Evolutionary conservation across 1,140 invertebrate species (phyloP), one percentile per base, ranked within the genome.

Genomic region (Melipona quadrifasciata): DNA sequence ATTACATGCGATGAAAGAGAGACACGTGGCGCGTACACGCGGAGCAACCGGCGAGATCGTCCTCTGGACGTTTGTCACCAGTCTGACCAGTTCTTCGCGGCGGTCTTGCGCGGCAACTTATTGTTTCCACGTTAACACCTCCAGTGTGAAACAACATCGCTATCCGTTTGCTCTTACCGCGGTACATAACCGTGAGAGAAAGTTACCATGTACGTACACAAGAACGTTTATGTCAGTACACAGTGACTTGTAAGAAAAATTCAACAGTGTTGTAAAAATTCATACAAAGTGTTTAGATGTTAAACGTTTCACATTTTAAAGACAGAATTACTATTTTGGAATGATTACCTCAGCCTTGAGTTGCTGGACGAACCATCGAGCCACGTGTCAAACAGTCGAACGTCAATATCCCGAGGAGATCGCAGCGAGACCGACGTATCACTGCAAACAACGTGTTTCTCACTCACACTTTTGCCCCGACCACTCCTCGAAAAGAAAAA

Each of bases 11-110:
- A 81, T 47, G 64, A 17, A 34, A 61, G 58, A 39, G 51, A 27
- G 82, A 84, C 82, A 84, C 82, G 82, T 84, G 82, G 82, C 82
- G 55, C 75, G 71, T 64, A 51, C 55, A 72, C 72, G 72, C 47
- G 39, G 4, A 47, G 11, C 67, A 14, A 4, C 67, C 31, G 16
- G 39, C 39, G 39, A 65, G 68, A 31, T 57, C 21, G 16, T 51
- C 11, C 12, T 3, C 8, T 4, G 16, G 55, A 47, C 19, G 27
- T 84, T 76, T 72, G 76, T 57, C 75, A 61, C 21, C 68, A 27
- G 31, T 71, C 12, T 27, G 58, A 58, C 51, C 21, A 17, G 73
- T 24, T 12, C 6, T 6, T 34, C 51, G 67, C 65, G 6, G 24
- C 58, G 65, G 12, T n/a, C n/a, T 27, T 16, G 2, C 19, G 0